A percentile compares a stretch with the other conserved stretches of the same genome.
Conservation (phyloP, 2,113 vertebrate species). For the Pampusana beccarii region DNA sequence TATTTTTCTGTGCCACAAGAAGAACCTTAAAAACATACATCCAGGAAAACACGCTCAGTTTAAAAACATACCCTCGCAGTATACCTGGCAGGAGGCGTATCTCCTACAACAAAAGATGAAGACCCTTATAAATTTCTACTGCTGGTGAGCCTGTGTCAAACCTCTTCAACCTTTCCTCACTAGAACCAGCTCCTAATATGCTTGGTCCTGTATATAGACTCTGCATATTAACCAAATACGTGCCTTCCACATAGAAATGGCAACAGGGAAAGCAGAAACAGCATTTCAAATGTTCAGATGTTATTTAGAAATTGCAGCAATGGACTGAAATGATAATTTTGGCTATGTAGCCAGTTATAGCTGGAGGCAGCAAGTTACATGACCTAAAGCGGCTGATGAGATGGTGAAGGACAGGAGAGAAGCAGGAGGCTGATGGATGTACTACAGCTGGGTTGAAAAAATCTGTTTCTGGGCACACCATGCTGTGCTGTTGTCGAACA, state of each 20-base stretch:
- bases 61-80: not conserved
- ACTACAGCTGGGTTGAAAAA: not conserved
- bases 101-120: not conserved
- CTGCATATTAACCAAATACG: not conserved
- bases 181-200: not conserved
- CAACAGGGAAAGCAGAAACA: not conserved
- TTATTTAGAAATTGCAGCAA: not conserved
- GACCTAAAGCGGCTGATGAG: not conserved
- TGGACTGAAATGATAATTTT: not conserved
- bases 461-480: not conserved
- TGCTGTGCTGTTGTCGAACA: not conserved
- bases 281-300: not conserved
- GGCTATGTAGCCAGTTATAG: not conserved
- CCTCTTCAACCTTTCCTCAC: not conserved
- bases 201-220: not conserved
- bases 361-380: not conserved
- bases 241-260: not conserved
- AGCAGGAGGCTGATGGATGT: not conserved
- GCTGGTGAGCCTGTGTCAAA: not conserved
- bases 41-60: not conserved
- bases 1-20: not conserved
- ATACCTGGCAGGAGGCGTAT: not conserved
- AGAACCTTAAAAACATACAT: not conserved
- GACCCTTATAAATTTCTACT: not conserved
- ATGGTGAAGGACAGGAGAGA: not conserved